Base-by-base conservation (phyloP, 2,888 invertebrate species). In the Diogma glabrata region DNA sequence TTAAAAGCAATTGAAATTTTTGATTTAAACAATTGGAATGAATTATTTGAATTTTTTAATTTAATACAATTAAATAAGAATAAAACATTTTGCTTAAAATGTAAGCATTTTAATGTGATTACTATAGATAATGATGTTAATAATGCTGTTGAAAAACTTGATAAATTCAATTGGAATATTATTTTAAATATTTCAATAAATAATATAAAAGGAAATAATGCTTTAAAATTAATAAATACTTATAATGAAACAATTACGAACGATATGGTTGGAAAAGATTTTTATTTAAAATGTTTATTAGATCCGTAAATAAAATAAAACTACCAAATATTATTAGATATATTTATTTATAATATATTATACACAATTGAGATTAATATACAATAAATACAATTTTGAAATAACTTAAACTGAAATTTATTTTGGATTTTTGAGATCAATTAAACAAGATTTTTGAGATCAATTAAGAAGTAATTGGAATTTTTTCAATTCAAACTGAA, bases 161-260 rank as follows among this genome's bases (percentile, higher is more conserved):
- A 24, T 16, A 14, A 14, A 17, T 26, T 47, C 24, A 67, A 64
- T n/a, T 69, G 69, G 69, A 69, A 66, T 53, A 65, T 65, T 50
- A 69, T 69, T 51, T 60, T 69, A 1, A 65, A 63, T 50, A 64
- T 66, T 46, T 64, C 64, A 1, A 53, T 67, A 51, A 67, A 68
- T 52, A 63, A 65, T 56, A 57, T 70, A 55, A 57, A 63, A n/a
- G 58, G 66, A 4, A 56, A 55, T 2, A 65, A 66, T 26, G 66
- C 67, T 30, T 56, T 69, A 45, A 62, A 65, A 5, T 48, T 69
- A 54, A 63, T 69, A 30, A 61, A 66, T 28, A 69, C 67, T 55
- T 70, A 68, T 64, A 65, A 69, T 12, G 61, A 65, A 43, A 60
- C 60, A 36, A 69, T 70, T 57, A 67, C 70, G 22, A 67, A 67